Conservation (phyloP, 2,113 vertebrate species). For the Myrmecophaga tridactyla region DNA sequence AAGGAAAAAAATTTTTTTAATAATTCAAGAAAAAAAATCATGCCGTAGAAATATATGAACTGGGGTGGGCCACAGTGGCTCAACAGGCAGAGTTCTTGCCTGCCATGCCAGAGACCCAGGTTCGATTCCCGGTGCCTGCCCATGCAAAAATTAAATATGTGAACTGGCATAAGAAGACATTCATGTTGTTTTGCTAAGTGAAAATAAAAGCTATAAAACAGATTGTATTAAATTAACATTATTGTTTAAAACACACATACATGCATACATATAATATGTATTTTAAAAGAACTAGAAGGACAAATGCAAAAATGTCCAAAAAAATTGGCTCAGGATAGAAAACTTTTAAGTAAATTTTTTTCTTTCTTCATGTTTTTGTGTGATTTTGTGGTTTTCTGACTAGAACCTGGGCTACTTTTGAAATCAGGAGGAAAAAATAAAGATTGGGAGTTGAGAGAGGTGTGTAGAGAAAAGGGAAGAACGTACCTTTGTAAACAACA, state of each 20-base stretch:
- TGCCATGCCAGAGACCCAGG: too few relatives aligned
- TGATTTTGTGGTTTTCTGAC: conserved; percentile 4
- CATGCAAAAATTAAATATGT: too few relatives aligned
- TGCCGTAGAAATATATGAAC: background rate
- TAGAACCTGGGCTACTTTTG: background rate
- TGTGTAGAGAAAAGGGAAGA: too few relatives aligned
- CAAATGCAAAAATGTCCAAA: background rate
- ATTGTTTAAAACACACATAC: background rate
- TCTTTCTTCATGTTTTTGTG: conserved; percentile 9
- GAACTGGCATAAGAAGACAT: background rate
- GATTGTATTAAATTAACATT: conserved; percentile 16
- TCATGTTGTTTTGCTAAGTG: background rate
- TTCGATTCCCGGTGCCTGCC: too few relatives aligned
- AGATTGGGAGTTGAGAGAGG: background rate
- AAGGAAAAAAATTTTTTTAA: too few relatives aligned
- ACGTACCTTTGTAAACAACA: background rate
- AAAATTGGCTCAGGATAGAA: background rate
- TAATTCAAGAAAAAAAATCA: background rate
- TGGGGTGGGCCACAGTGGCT: too few relatives aligned
- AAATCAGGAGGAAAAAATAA: background rate
- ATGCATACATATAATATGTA: background rate
- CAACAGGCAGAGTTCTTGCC: too few relatives aligned
- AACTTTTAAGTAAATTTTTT: background rate
- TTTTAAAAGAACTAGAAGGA: background rate
- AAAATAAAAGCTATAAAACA: background rate